Evolutionary conservation across 2,888 invertebrate species (phyloP).

Genomic region (Sarcophaga caerulescens): DNA sequence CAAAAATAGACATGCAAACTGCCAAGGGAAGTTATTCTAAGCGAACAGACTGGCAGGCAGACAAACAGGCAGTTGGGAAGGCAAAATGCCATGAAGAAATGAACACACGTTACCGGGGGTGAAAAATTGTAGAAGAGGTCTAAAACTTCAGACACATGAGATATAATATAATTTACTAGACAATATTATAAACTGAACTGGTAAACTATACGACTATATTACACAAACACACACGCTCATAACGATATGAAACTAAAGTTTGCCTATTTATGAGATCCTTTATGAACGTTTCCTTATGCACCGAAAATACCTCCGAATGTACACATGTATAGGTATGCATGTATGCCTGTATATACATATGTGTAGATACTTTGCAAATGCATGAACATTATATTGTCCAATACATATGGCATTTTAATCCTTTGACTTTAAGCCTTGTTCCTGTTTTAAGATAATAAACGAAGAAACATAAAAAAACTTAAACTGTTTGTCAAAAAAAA

Average conservation of each 20-base stretch:
- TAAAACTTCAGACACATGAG: slow-evolving; percentile 39
- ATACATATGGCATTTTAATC: slow-evolving; percentile 55
- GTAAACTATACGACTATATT: neutral
- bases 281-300: neutral
- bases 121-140: slow-evolving; percentile 13
- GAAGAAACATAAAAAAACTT: neutral
- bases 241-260: slow-evolving; percentile 40
- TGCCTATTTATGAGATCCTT: slow-evolving; percentile 18
- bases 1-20: slow-evolving; percentile 30
- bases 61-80: too few relatives aligned
- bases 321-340: neutral
- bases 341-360: neutral
- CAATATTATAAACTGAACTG: neutral
- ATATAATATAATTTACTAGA: slow-evolving; percentile 42
- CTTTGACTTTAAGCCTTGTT: slow-evolving; percentile 51
- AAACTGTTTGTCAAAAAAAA: too few relatives aligned
- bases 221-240: neutral
- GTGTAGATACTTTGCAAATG: neutral
- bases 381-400: slow-evolving; percentile 45
- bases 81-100: neutral
- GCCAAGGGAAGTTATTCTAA: neutral
- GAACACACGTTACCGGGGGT: neutral
- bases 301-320: neutral
- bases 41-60: neutral
- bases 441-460: slow-evolving; percentile 10